A percentile compares a stretch with the other conserved stretches of the same genome.
Conservation (phyloP, 2,113 vertebrate genomes). For the human (Homo sapiens) region GRCh38 chr9:103756001-103756500, state of each 20-base stretch:
- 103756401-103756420: background rate
- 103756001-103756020: background rate
- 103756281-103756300: background rate
- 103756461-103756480: background rate
- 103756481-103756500: background rate
- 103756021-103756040: background rate
- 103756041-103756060: background rate
- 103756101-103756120: background rate
- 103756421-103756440: background rate
- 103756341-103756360: background rate
- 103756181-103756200: background rate
- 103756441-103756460: background rate
- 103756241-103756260: background rate
- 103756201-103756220: background rate
- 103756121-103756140: background rate
- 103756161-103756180: constrained; percentile 27
- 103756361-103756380: background rate
- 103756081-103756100: background rate
- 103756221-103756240: background rate
- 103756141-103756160: background rate
- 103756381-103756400: background rate
- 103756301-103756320: background rate
- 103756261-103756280: background rate
- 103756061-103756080: background rate
- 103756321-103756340: background rate